These are phyloP conservation scores for Megalops cyprinoides DNA, from an alignment of 2,797 vertebrate genomes.

Conservation along the genomic window DNA sequence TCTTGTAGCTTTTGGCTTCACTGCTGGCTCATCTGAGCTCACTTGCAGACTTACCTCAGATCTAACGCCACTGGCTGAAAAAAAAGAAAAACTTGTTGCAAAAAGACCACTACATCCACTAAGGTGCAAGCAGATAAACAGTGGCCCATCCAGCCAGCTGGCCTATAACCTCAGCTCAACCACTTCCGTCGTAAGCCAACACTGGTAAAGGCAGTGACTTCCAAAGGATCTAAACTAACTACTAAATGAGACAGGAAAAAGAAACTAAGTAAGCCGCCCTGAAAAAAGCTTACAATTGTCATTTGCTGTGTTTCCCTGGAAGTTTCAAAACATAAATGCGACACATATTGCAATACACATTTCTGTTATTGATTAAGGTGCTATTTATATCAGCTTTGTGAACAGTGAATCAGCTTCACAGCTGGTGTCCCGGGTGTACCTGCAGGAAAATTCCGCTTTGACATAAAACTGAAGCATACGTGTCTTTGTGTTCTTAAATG, in stretches of 20 bases:
- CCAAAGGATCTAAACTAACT: background rate
- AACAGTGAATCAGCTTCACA: background rate
- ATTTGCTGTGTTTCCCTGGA: background rate
- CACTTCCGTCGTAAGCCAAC: background rate
- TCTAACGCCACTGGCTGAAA: conserved; percentile 6
- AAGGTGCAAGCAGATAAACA: background rate
- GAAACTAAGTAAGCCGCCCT: background rate
- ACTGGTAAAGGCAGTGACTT: background rate
- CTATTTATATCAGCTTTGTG: background rate
- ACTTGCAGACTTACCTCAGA: background rate
- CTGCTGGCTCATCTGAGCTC: background rate
- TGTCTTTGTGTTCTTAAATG: conserved; percentile 22
- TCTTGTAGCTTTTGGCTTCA: background rate
- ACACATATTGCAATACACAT: background rate
- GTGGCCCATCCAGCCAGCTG: background rate
- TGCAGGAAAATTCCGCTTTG: background rate
- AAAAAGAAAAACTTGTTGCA: background rate
- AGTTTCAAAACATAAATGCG: background rate
- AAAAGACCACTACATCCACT: background rate
- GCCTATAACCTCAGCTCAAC: background rate
- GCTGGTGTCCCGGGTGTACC: background rate
- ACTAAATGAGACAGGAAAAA: background rate
- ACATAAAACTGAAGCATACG: conserved; percentile 65
- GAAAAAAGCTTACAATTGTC: background rate
- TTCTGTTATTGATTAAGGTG: background rate